Base-by-base conservation (phyloP, 2,113 vertebrate genomes). In the Phrynosoma blainvillii region DNA sequence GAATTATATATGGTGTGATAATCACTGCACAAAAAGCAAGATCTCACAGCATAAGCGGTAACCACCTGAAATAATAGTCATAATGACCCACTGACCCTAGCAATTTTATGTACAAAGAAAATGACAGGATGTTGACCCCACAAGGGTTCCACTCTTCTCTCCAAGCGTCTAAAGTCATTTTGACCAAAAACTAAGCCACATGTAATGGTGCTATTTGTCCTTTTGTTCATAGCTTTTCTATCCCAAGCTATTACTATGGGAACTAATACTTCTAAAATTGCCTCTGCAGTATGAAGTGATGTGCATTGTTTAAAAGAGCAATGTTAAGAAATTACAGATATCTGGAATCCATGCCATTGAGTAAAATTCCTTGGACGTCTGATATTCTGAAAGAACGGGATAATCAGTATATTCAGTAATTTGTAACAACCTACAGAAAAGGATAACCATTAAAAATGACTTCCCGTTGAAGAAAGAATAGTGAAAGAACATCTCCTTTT, bases 11-110 rank as follows among this genome's bases (percentile, higher is more conserved):
- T 85, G 59, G 59, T 85, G 73, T 76, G 32, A 85, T 77, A 59
- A 85, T 65, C 36, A 18, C 56, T 76, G 54, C 40, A 42, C 84
- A 62, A 62, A 62, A 62, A 62, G 59, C 59, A 62, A 62, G 59
- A 14, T 62, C 59, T 62, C 14, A 62, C 59, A 62, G 59, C 18
- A 18, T 62, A 18, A 4, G 59, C 59, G 14, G 59, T 62, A 14
- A 62, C 59, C 59, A 85, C 62, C 56, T 76, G 84, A 76, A 76
- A 85, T 77, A 85, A 77, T 20, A 85, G 32, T 76, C 42, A 21
- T 30, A 40, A 62, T 77, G 74, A 77, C 56, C 36, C 27, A 47
- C 25, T 47, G 27, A 47, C 36, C 76, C 11, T 4, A 42, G 12
- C 5, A 56, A 8, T 65, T 47, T 77, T 47, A 85, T 65, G 56